phyloP scores from a whole-genome alignment of 2,797 vertebrate genomes.

The Intellagama lesueurii region DNA sequence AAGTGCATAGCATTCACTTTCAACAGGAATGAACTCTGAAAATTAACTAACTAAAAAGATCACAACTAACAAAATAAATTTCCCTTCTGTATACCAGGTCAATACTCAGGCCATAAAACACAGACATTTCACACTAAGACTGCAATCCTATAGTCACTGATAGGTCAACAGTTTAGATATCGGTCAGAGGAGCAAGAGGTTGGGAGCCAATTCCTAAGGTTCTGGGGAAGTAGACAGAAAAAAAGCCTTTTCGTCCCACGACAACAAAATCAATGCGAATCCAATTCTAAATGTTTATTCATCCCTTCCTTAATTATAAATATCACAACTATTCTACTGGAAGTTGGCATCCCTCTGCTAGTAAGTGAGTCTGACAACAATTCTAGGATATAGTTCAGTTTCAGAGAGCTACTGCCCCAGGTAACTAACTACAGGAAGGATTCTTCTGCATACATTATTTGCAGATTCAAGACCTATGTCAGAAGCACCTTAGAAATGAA shows the following conservation, averaged over 20 bases:
- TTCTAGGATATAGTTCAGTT: background rate
- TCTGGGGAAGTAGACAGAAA: background rate
- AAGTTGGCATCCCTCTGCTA: background rate
- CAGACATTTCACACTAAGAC: background rate
- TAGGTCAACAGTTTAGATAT: background rate
- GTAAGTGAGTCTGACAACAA: background rate
- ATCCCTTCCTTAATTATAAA: constrained; percentile 2
- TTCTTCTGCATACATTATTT: background rate
- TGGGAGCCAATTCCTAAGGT: background rate
- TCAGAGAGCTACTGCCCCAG: background rate
- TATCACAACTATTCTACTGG: constrained; percentile 1
- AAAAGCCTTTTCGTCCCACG: background rate
- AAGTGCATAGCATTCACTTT: constrained; percentile 44
- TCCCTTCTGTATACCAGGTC: background rate
- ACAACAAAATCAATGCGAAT: background rate
- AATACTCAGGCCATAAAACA: background rate
- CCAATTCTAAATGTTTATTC: background rate
- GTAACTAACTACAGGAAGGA: background rate
- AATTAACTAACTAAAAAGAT: background rate
- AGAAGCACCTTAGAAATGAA: constrained; percentile 27
- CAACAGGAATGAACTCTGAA: constrained; percentile 28
- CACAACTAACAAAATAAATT: rapidly evolving
- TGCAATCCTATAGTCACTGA: background rate
- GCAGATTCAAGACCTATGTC: background rate
- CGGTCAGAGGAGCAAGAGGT: too few relatives aligned